These are phyloP conservation scores for Linnaemya vulpina DNA, from an alignment of 2,888 invertebrate genomes.

Conservation along the genomic window DNA sequence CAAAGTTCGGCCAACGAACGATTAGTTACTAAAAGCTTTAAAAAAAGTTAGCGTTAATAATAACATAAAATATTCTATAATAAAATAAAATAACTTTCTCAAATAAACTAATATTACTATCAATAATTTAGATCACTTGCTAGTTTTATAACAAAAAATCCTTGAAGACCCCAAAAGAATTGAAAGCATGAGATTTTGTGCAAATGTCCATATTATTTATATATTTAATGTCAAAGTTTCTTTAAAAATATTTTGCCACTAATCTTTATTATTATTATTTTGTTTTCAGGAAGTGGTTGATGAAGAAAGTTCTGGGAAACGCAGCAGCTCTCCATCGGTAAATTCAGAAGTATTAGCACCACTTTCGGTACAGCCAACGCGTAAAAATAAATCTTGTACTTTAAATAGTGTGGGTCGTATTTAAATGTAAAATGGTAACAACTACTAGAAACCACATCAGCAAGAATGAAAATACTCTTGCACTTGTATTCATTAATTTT, in stretches of 20 bases:
- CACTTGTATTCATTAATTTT: conserved; percentile 29
- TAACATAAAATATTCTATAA: too few relatives aligned
- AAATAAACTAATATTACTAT: too few relatives aligned
- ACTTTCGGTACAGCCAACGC: conserved; percentile 92
- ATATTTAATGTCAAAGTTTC: not conserved
- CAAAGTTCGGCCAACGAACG: too few relatives aligned
- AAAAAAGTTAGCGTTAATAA: too few relatives aligned
- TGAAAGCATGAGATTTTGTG: too few relatives aligned
- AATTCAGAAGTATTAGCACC: conserved; percentile 87
- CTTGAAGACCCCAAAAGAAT: too few relatives aligned
- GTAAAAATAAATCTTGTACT: conserved; percentile 88
- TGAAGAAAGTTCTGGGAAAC: conserved; percentile 82
- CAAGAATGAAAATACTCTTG: conserved; percentile 52
- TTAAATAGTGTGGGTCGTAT: conserved; percentile 86
- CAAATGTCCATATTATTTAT: not conserved
- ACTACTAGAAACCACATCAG: conserved; percentile 19
- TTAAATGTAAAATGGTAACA: conserved; percentile 64
- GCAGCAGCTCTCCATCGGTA: conserved; percentile 82
- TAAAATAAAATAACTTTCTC: too few relatives aligned
- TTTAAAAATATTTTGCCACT: not conserved
- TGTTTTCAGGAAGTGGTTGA: conserved; percentile 88
- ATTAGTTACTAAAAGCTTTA: too few relatives aligned
- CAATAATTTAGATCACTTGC: too few relatives aligned
- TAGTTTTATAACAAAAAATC: too few relatives aligned
- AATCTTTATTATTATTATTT: conserved; percentile 4